phyloP scores from a whole-genome alignment of 2,888 invertebrate species.

The Siphonodentalium dalli region DNA sequence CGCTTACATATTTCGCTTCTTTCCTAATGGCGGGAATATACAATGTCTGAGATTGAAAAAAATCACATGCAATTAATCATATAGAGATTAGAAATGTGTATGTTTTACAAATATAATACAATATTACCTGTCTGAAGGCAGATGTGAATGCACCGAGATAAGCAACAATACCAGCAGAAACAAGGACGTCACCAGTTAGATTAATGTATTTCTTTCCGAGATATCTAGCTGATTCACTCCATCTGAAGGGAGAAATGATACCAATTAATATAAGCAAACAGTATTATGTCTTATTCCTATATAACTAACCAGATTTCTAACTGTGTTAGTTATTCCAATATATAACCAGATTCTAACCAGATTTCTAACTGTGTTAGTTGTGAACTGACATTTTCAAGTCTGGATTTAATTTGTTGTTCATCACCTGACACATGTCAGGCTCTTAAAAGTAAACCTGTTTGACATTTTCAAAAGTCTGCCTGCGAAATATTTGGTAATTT shows the following conservation, averaged over 20 bases:
- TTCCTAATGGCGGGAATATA: too few species aligned
- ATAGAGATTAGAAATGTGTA: neutral
- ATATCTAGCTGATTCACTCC: conserved; percentile 60
- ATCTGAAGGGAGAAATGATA: conserved; percentile 38
- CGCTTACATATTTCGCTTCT: too few species aligned
- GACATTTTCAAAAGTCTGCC: too few species aligned
- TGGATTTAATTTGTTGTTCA: too few species aligned
- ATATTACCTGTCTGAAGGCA: conserved; percentile 61
- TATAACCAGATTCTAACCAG: too few species aligned
- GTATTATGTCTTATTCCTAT: neutral
- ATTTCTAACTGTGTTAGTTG: too few species aligned
- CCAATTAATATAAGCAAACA: neutral
- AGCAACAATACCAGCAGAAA: conserved; percentile 66
- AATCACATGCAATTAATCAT: neutral
- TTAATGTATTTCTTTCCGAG: conserved; percentile 60
- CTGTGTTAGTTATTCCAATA: neutral
- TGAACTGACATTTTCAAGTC: too few species aligned
- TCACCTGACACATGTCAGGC: too few species aligned
- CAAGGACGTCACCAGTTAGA: conserved; percentile 74
- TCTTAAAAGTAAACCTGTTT: too few species aligned
- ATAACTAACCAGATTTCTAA: neutral
- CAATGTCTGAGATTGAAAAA: too few species aligned
- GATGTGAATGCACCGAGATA: conserved; percentile 66
- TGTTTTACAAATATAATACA: too few species aligned
- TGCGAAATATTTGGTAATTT: too few species aligned